Base-by-base conservation (phyloP, 2,113 vertebrate species). In the Seriola quinqueradiata region DNA sequence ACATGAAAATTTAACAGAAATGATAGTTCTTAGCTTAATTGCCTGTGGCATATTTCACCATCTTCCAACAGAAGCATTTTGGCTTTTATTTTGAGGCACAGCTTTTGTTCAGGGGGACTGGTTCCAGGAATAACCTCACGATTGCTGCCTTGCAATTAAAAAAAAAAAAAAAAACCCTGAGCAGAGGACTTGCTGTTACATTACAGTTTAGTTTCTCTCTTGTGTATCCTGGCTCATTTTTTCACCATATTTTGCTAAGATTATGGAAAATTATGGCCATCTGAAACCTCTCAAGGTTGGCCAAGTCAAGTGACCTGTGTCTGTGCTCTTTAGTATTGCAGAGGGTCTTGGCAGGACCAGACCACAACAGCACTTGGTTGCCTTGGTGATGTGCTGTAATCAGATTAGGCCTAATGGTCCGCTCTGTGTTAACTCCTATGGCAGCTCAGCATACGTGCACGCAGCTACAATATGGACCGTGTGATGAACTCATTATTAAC, bases 261-360 rank as follows among this genome's bases (percentile, higher is more conserved):
- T 70, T 57, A 57, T 25, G 52, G 71, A 86, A 90, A 90, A 89
- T 86, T 78, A 50, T 21, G 55, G 42, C 69, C 85, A 88, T 87
- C 86, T 90, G 91, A 90, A 92, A 86, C 70, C 81, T 75, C 83
- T 89, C 48, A 72, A 64, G 34, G 46, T 67, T 75, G 81, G 77
- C 87, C 61, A 58, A 72, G 52, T 72, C 61, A 70, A 85, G 59
- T 54, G 63, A 59, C 63, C 67, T 75, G 79, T 71, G 72, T 75
- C 83, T 89, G 67, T 75, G 23, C 70, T 83, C 55, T 68, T 68
- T 61, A 64, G 66, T 61, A 16, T 64, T 68, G 54, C 77, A 79
- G 68, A 83, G 52, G 74, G 75, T 86, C 71, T 85, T 76, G 63
- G 74, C 28, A 23, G 69, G 54, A 84, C 61, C 61, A 80, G 66